phyloP scores from a whole-genome alignment of 2,888 invertebrate genomes.

The Drosophila affinis region DNA sequence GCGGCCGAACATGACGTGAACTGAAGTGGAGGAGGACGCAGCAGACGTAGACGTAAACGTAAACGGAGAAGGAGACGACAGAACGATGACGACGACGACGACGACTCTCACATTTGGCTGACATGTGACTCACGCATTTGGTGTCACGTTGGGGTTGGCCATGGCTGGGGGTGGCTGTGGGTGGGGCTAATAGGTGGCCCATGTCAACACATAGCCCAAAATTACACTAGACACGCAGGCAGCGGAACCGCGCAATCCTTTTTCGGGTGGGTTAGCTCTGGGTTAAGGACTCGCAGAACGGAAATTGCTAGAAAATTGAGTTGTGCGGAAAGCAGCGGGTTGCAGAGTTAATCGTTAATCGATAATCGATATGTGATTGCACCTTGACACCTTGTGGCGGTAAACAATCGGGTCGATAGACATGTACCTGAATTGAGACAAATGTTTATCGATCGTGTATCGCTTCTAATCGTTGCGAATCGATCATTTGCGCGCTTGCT shows the following conservation, averaged over 20 bases:
- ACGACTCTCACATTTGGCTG: constrained; percentile 48
- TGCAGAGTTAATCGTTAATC: constrained; percentile 21
- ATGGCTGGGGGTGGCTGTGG: too few relatives aligned
- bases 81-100: constrained; percentile 28
- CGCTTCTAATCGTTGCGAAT: background rate
- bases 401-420: background rate
- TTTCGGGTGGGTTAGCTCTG: background rate
- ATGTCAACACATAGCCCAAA: constrained; percentile 69
- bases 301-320: constrained; percentile 4
- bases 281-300: constrained; percentile 22
- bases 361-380: constrained; percentile 27
- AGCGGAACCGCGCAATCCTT: constrained; percentile 19
- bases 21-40: constrained; percentile 58
- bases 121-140: constrained; percentile 60
- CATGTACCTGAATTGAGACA: background rate
- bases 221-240: constrained; percentile 53
- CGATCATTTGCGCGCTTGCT: background rate
- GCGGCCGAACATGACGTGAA: constrained; percentile 74
- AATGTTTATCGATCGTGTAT: too few relatives aligned
- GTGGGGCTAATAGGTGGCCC: constrained; percentile 30
- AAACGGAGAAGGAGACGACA: background rate
- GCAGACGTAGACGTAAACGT: background rate
- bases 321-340: constrained; percentile 7
- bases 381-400: too few relatives aligned
- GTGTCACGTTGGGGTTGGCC: constrained; percentile 15